Evolutionary conservation across 2,888 invertebrate genomes (phyloP).

Genomic region (Elmis aenea): DNA sequence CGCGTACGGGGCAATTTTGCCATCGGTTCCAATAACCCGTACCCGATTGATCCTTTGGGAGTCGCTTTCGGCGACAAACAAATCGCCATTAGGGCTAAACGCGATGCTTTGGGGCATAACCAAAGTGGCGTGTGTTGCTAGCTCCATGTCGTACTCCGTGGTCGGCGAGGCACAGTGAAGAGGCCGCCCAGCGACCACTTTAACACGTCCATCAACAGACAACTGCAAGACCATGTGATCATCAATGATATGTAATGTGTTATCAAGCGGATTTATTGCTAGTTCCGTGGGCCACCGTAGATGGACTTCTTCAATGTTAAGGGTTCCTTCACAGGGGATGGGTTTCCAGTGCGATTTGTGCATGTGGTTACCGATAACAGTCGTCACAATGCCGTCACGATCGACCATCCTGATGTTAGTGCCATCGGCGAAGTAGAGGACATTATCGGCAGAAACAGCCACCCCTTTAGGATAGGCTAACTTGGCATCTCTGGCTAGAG

Average conservation of each 20-base stretch:
- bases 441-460: slow-evolving; percentile 87
- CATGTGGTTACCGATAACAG: slow-evolving; percentile 89
- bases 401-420: slow-evolving; percentile 90
- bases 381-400: slow-evolving; percentile 85
- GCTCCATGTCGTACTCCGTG: slow-evolving; percentile 73
- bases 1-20: slow-evolving; percentile 88
- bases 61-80: slow-evolving; percentile 94
- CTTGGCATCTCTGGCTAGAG: slow-evolving; percentile 86
- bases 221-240: slow-evolving; percentile 92
- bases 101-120: slow-evolving; percentile 93
- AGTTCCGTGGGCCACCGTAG: slow-evolving; percentile 95
- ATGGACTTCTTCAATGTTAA: slow-evolving; percentile 89
- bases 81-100: slow-evolving; percentile 85
- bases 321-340: slow-evolving; percentile 84
- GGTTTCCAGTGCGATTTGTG: slow-evolving; percentile 92
- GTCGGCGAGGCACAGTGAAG: slow-evolving; percentile 85
- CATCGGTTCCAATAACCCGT: slow-evolving; percentile 87
- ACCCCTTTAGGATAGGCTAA: slow-evolving; percentile 95
- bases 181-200: slow-evolving; percentile 90
- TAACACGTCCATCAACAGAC: slow-evolving; percentile 85
- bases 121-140: slow-evolving; percentile 86
- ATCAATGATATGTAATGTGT: slow-evolving; percentile 92
- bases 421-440: slow-evolving; percentile 92
- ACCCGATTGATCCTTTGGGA: slow-evolving; percentile 90
- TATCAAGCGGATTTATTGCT: slow-evolving; percentile 90